Conservation (phyloP, 2,888 invertebrate genomes). For the Choristoneura rosaceana region DNA sequence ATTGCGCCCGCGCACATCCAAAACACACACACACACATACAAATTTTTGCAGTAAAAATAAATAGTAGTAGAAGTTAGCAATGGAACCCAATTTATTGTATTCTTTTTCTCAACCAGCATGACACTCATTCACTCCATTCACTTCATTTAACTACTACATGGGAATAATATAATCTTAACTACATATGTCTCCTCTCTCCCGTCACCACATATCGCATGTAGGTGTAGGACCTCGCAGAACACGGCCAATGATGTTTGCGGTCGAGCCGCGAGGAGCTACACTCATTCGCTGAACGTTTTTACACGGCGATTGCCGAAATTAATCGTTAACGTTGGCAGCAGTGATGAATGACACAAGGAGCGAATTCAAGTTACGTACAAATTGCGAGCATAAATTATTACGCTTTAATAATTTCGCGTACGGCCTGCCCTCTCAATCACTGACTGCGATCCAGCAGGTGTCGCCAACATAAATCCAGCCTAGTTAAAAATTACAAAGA, state of each 20-base stretch:
- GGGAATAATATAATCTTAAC: background rate
- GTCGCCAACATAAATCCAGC: conserved; percentile 73
- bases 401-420: conserved; percentile 82
- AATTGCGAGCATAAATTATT: conserved; percentile 82
- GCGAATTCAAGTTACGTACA: conserved; percentile 81
- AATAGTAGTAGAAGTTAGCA: too few relatives aligned
- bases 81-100: too few relatives aligned
- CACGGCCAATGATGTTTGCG: conserved; percentile 17
- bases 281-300: conserved; percentile 61
- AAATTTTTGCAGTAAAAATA: too few relatives aligned
- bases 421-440: conserved; percentile 73
- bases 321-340: conserved; percentile 66
- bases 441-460: conserved; percentile 69
- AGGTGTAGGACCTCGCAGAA: background rate
- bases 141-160: too few relatives aligned
- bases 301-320: conserved; percentile 74
- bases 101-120: too few relatives aligned
- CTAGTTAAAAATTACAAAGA: conserved; percentile 73
- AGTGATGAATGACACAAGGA: conserved; percentile 82
- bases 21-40: too few relatives aligned
- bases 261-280: conserved; percentile 43
- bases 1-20: too few relatives aligned
- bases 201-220: background rate
- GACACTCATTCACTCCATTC: too few relatives aligned
- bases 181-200: conserved; percentile 9